A percentile compares a stretch with the other conserved stretches of the same genome.
These are phyloP conservation scores for Numida meleagris DNA, from an alignment of 2,113 vertebrate genomes.

Conservation along the genomic window DNA sequence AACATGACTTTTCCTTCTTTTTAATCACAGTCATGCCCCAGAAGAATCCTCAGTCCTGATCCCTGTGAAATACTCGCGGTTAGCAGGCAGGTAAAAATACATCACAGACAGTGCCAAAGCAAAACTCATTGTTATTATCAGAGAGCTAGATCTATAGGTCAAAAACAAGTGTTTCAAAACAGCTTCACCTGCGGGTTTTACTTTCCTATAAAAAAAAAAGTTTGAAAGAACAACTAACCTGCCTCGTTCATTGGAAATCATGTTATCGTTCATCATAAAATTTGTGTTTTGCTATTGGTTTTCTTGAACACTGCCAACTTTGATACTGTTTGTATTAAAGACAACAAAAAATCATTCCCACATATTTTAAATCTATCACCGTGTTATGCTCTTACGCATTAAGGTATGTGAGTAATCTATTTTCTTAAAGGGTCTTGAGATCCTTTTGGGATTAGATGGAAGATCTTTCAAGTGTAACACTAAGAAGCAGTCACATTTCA, in stretches of 20 bases:
- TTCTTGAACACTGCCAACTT: conserved; percentile 13
- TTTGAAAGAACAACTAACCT: neutral
- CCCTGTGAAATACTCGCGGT: neutral
- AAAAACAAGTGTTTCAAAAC: neutral
- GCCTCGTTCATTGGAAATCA: neutral
- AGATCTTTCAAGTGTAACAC: conserved; percentile 15
- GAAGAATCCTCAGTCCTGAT: neutral
- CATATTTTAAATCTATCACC: neutral
- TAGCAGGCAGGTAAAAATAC: neutral
- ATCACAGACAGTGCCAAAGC: neutral
- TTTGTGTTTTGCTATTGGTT: neutral
- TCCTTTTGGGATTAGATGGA: conserved; percentile 5
- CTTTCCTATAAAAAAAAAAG: neutral
- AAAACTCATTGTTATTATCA: neutral
- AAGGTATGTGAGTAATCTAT: neutral
- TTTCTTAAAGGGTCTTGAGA: neutral
- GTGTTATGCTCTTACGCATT: neutral
- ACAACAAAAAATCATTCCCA: neutral
- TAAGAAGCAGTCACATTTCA: conserved; percentile 24
- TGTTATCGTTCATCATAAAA: neutral
- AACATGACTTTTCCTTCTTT: conserved; percentile 8
- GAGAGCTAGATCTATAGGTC: neutral
- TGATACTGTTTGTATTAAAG: neutral
- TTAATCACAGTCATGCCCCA: neutral
- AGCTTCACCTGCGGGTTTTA: conserved; percentile 5